phyloP scores from a whole-genome alignment of 2,797 vertebrate genomes.

The Alosa sapidissima region DNA sequence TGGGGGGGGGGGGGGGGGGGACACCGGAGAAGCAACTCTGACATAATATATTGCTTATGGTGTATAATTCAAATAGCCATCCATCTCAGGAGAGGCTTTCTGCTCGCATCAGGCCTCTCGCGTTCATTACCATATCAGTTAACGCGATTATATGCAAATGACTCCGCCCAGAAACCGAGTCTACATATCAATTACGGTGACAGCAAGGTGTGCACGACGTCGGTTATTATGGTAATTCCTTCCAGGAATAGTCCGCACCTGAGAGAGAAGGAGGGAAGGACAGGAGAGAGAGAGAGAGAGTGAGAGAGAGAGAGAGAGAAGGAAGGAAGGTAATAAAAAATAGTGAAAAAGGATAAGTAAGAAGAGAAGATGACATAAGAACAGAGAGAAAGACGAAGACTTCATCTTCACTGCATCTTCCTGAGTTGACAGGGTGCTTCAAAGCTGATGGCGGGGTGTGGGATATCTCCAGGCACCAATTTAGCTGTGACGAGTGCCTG shows the following conservation, averaged over 20 bases:
- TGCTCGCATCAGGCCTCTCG: conserved; percentile 72
- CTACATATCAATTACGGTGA: conserved; percentile 77
- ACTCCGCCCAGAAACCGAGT: conserved; percentile 67
- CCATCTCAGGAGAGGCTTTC: conserved; percentile 70
- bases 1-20: background rate
- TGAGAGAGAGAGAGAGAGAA: conserved; percentile 36
- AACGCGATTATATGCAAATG: conserved; percentile 81
- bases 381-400: background rate
- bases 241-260: conserved; percentile 68
- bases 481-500: background rate
- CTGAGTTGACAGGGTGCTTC: background rate
- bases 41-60: conserved; percentile 76
- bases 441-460: background rate
- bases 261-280: conserved; percentile 50
- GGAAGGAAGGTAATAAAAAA: background rate
- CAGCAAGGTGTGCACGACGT: conserved; percentile 62
- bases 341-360: background rate
- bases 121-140: conserved; percentile 81
- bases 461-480: background rate
- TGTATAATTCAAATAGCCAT: conserved; percentile 76
- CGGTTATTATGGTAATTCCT: conserved; percentile 67
- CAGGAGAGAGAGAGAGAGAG: conserved; percentile 38
- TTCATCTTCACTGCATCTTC: background rate
- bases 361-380: background rate
- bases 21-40: background rate